A percentile compares a stretch with the other conserved stretches of the same genome.
Conservation (phyloP, 2,797 vertebrate genomes). For the Coregonus sp. region DNA sequence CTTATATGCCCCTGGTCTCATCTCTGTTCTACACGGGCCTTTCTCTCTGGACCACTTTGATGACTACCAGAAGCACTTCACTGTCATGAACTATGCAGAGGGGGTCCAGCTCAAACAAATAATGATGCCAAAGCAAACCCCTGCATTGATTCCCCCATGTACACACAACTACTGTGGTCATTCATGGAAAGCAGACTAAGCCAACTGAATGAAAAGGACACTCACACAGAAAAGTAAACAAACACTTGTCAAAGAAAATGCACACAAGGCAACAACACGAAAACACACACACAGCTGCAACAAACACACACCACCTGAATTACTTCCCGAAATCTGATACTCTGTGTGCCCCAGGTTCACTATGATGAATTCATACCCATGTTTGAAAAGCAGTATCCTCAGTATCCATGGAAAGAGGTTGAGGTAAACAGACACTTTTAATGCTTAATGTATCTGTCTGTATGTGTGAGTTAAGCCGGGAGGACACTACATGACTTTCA, state of each 20-base stretch:
- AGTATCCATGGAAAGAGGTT: conserved; percentile 82
- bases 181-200: no score
- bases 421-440: conserved; percentile 76
- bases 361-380: conserved; percentile 91
- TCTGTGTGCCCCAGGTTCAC: conserved; percentile 73
- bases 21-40: conserved; percentile 64
- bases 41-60: conserved; percentile 88
- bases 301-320: background rate
- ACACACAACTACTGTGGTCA: no score
- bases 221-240: no score
- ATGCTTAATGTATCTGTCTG: background rate
- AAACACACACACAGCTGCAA: background rate
- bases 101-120: conserved; percentile 88
- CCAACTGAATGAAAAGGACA: no score
- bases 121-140: background rate
- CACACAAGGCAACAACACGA: background rate
- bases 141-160: no score
- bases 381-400: conserved; percentile 90
- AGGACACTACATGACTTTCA: no score
- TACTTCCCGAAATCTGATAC: background rate
- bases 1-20: background rate
- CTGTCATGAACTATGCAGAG: conserved; percentile 92
- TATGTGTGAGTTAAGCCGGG: background rate
- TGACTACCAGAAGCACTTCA: conserved; percentile 97
- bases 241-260: no score